Conservation (phyloP, 2,113 vertebrate genomes). For the Seriola rivoliana region DNA sequence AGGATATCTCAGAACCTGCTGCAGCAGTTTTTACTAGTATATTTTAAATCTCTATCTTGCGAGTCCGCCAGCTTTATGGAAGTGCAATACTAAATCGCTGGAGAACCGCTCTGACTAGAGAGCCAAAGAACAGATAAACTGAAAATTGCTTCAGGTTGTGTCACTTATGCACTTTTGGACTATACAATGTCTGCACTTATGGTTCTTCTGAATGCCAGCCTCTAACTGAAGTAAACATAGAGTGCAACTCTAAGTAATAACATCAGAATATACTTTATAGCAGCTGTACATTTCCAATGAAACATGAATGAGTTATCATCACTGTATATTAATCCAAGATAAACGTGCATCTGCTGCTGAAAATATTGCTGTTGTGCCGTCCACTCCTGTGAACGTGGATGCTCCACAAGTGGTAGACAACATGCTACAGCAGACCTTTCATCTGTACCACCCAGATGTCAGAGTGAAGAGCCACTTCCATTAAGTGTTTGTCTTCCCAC, state of each 20-base stretch:
- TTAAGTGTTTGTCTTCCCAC: conserved; percentile 80
- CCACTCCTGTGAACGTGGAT: conserved; percentile 53
- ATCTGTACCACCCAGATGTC: conserved; percentile 80
- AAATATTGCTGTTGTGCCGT: background rate
- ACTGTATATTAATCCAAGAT: conserved; percentile 12
- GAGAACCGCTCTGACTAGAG: background rate
- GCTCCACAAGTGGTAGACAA: conserved; percentile 75
- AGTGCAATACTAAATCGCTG: background rate
- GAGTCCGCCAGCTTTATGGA: background rate
- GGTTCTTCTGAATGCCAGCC: background rate
- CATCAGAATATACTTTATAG: background rate
- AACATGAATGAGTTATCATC: background rate
- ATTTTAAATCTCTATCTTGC: background rate
- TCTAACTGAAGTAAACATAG: background rate
- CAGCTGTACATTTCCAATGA: background rate
- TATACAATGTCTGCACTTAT: background rate
- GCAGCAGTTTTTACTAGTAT: background rate
- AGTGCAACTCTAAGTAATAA: background rate
- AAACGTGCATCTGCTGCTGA: conserved; percentile 7
- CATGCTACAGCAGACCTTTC: conserved; percentile 72
- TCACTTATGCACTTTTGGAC: conserved; percentile 13
- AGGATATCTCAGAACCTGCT: background rate
- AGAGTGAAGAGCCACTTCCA: conserved; percentile 81
- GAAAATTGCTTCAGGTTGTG: conserved; percentile 1
- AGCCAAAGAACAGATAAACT: conserved; percentile 24